A percentile compares a stretch with the other conserved stretches of the same genome.
Evolutionary conservation across 2,797 vertebrate genomes (phyloP).

Genomic region (Amniataba percoides): DNA sequence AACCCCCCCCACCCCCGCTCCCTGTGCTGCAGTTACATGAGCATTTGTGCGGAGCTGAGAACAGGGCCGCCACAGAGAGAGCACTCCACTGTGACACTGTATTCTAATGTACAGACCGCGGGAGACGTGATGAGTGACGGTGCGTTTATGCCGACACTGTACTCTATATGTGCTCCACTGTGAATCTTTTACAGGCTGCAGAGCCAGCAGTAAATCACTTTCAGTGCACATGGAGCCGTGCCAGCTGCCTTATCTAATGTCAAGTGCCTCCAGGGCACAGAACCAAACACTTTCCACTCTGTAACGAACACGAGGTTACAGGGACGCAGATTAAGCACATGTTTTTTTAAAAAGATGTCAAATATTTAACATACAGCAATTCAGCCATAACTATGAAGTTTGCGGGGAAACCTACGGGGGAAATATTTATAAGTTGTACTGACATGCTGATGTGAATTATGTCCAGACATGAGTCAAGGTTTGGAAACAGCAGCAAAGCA

Average conservation of each 20-base stretch:
- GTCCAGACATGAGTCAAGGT: slow-evolving; percentile 25
- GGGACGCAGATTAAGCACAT: slow-evolving; percentile 42
- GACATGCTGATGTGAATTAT: slow-evolving; percentile 2
- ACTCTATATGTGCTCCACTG: slow-evolving; percentile 53
- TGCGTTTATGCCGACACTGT: slow-evolving; percentile 48
- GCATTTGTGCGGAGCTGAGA: slow-evolving; percentile 37
- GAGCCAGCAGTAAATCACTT: slow-evolving; percentile 70
- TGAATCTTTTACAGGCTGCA: slow-evolving; percentile 53
- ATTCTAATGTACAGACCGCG: slow-evolving; percentile 46
- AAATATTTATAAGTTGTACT: slow-evolving; percentile 22
- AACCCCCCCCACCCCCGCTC: slow-evolving; percentile 7
- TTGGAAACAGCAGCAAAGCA: slow-evolving; percentile 8
- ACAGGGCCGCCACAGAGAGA: slow-evolving; percentile 27
- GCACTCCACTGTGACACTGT: slow-evolving; percentile 39
- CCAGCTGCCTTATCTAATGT: slow-evolving; percentile 76
- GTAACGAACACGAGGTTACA: slow-evolving; percentile 43
- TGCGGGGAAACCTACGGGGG: neutral
- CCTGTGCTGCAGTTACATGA: slow-evolving; percentile 38
- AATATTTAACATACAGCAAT: slow-evolving; percentile 44
- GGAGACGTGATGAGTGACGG: slow-evolving; percentile 50
- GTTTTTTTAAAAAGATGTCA: slow-evolving; percentile 42
- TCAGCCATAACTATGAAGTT: slow-evolving; percentile 21
- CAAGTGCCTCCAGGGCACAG: slow-evolving; percentile 63
- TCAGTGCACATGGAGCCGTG: slow-evolving; percentile 58
- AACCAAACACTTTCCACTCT: slow-evolving; percentile 65